Evolutionary conservation across 2,113 vertebrate genomes (phyloP), one percentile per base, ranked within the genome.

Genomic region (Corvus cornix): DNA sequence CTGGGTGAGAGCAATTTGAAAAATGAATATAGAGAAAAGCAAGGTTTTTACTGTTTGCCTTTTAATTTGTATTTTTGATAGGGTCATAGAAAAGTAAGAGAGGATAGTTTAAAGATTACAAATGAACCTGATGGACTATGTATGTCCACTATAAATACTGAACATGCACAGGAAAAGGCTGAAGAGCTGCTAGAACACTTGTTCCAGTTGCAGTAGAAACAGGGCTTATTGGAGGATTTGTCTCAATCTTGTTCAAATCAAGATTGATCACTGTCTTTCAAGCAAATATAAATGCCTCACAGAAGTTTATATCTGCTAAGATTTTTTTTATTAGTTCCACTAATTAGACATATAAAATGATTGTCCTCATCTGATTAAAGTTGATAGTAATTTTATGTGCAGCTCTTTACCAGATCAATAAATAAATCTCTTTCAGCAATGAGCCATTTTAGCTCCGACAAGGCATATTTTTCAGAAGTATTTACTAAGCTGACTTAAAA

Each of bases 401-500:
- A 74, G 43, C 35, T 62, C 37, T 85, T 87, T 64, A 72, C 52
- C 63, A 55, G 55, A 80, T 74, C 67, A 74, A 6, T 69, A 83
- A 88, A 37, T 84, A 89, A 69, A 86, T 51, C 51, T 59, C 22
- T 60, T 83, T 73, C 73, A 63, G 48, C 15, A 55, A n/a, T 22
- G 46, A 90, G 35, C 59, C 26, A 59, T 37, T 90, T 66, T 83
- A 76, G 63, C 48, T 70, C 13, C 6, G 2, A 44, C 16, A 33
- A 15, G 23, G 26, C 26, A 27, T 39, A 23, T 35, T 88, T 89
- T 64, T 78, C 39, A 3, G 1, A 27, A 75, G 28, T 53, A 72
- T 88, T 96, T 89, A 56, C 60, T 64, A 72, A 72, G 17, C 23
- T 75, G 76, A 68, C 41, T 89, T 90, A 80, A 90, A 90, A 88